Base-by-base conservation (phyloP, 2,888 invertebrate genomes). In the Cybosia mesomella region DNA sequence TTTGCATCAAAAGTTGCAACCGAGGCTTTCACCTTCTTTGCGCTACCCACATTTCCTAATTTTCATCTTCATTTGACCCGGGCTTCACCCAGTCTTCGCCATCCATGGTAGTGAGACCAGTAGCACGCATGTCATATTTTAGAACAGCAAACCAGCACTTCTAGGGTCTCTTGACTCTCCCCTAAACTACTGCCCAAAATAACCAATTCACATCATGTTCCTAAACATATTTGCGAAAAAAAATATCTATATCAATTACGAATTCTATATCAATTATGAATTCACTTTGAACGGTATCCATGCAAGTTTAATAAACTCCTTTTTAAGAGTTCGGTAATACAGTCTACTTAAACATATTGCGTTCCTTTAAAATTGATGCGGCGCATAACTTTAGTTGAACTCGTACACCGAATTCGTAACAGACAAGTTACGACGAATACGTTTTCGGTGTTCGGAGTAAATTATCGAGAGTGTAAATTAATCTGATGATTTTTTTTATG, bases 341-440 rank as follows among this genome's bases (percentile, higher is more conserved):
- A 66, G 53, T 68, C 58, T 75, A 77, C 77, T 76, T 68, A 76
- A 79, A 83, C 77, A 81, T 76, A 84, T 82, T 76, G 79, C 78
- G 73, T 82, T 79, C 80, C 82, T 86, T 79, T 79, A 83, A 80
- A 79, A 83, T 85, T 76, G 75, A 83, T 75, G 74, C 70, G 72
- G 53, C 59, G 54, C 24, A 70, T 72, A 74, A 79, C 77, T 79
- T 83, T 72, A 32, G 32, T 70, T 68, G 62, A 72, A 76, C 65
- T 73, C 59, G 58, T 54, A 66, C 24, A 64, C 59, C 43, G 69
- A 76, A 76, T 79, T 76, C 71, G 69, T 72, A 63, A 68, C 64
- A 70, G 69, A 69, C 67, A 71, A 73, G 77, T 73, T 70, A 73
- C 64, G 39, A 65, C 64, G 62, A 67, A 64, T 54, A 70, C 57